phyloP scores from a whole-genome alignment of 2,113 vertebrate genomes.

The Pangasianodon hypophthalmus region DNA sequence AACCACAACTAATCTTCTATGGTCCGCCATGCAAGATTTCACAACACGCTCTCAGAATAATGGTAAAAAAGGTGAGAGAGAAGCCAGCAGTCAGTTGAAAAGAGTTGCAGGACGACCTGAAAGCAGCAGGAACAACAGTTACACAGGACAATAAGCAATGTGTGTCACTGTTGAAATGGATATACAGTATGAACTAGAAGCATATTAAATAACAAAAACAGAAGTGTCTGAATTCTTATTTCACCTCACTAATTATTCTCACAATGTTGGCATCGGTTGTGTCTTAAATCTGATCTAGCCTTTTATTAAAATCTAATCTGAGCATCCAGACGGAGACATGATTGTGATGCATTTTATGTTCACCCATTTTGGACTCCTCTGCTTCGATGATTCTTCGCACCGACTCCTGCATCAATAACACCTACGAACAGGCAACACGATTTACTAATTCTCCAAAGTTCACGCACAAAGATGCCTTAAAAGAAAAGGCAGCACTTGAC shows the following conservation, averaged over 20 bases:
- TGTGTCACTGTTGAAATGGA: not conserved
- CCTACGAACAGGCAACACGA: conserved; percentile 68
- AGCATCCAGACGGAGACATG: not conserved
- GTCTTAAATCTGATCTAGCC: not conserved
- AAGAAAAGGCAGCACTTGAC: not conserved
- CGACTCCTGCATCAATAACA: conserved; percentile 95
- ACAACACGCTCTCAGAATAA: not conserved
- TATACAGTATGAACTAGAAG: not conserved
- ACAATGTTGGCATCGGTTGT: too few relatives aligned
- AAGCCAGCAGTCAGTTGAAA: not conserved
- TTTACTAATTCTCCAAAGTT: not conserved
- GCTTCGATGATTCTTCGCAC: conserved; percentile 92
- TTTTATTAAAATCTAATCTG: not conserved
- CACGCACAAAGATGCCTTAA: not conserved
- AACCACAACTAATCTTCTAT: not conserved
- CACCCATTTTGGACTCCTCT: conserved; percentile 95
- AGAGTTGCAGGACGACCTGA: not conserved
- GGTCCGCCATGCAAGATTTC: too few relatives aligned
- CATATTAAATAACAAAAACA: not conserved
- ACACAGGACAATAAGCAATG: not conserved
- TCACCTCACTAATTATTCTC: not conserved
- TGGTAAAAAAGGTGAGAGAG: not conserved
- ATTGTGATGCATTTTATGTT: conserved; percentile 25
- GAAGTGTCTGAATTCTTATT: not conserved
- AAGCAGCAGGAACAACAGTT: not conserved